Evolutionary conservation across 2,113 vertebrate genomes (phyloP), one percentile per base, ranked within the genome.

Genomic region (Ivindomyrus marchei): DNA sequence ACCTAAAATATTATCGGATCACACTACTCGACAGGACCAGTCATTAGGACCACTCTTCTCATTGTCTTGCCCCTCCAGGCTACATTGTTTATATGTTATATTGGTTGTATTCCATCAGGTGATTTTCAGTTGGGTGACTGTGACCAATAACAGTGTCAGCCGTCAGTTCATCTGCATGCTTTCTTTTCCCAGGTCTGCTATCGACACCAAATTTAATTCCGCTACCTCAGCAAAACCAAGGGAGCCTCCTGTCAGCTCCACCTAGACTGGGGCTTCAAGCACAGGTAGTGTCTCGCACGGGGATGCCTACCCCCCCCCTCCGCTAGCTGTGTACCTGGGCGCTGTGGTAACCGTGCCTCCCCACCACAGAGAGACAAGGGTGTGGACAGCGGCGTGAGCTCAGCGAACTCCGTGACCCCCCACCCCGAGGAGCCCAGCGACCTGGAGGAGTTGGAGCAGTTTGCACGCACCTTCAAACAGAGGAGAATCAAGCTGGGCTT

Each of bases 161-260:
- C 13, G 10, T 88, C 15, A 46, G 9, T 11, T 42, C 74, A 80
- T 42, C 62, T 42, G 17, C 3, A 36, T 21, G 21, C 27, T 39
- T 31, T 45, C 52, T n/a, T 47, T 39, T 53, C 77, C 90, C 92
- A 98, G 97, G 97, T 95, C 96, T 98, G 94, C 95, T 98, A 89
- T 95, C 96, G 36, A 97, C 97, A 94, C 96, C 96, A 97, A 98
- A 98, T 97, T 95, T 98, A 94, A 97, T 98, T 96, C 93, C 97
- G 96, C 97, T 98, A 98, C 97, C 97, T 98, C 97, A 98, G 95
- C 97, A 97, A 97, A 97, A 96, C 96, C 97, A 97, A 94, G 97
- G 97, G 95, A 96, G 96, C 93, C 96, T 97, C 93, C 94, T 98
- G 93, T 94, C 96, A 90, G 94, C 96, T 94, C 96, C 94, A 42